These are phyloP conservation scores for Strigamia transsilvanica DNA, from an alignment of 2,888 invertebrate genomes.

Conservation along the genomic window DNA sequence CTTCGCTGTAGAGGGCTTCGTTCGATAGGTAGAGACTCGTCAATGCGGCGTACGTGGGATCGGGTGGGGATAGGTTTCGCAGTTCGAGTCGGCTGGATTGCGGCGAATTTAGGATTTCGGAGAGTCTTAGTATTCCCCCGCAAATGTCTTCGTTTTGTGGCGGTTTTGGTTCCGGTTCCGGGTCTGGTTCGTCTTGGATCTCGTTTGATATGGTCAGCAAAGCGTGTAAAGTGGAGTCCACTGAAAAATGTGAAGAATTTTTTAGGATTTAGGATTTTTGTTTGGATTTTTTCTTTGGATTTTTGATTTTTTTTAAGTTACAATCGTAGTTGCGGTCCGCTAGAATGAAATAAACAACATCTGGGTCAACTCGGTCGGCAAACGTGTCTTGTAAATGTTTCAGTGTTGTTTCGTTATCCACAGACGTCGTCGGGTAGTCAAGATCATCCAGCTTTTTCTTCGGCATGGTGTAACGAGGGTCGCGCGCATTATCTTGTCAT, in stretches of 20 bases:
- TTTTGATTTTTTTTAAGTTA: constrained; percentile 55
- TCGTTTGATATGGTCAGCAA: background rate
- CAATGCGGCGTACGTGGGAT: background rate
- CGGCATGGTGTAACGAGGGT: background rate
- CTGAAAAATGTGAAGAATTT: background rate
- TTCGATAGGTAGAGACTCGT: constrained; percentile 54
- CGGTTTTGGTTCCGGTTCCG: background rate
- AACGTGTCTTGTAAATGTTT: constrained; percentile 61
- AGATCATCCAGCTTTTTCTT: background rate
- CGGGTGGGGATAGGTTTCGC: background rate
- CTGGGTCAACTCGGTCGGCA: constrained; percentile 60
- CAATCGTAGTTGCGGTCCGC: constrained; percentile 61
- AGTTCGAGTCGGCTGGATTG: background rate
- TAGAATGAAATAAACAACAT: constrained; percentile 61
- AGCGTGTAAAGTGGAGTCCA: constrained; percentile 10
- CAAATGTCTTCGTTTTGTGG: background rate
- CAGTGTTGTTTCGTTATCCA: constrained; percentile 54
- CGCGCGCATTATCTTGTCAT: background rate
- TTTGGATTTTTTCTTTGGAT: background rate
- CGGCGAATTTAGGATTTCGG: background rate
- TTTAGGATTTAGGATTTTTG: background rate
- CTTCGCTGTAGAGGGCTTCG: constrained; percentile 54
- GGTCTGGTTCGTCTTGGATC: background rate
- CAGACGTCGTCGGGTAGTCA: background rate
- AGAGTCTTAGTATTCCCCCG: background rate